Evolutionary conservation across 2,797 vertebrate genomes (phyloP).

Genomic region (Rhinichthys osculus): DNA sequence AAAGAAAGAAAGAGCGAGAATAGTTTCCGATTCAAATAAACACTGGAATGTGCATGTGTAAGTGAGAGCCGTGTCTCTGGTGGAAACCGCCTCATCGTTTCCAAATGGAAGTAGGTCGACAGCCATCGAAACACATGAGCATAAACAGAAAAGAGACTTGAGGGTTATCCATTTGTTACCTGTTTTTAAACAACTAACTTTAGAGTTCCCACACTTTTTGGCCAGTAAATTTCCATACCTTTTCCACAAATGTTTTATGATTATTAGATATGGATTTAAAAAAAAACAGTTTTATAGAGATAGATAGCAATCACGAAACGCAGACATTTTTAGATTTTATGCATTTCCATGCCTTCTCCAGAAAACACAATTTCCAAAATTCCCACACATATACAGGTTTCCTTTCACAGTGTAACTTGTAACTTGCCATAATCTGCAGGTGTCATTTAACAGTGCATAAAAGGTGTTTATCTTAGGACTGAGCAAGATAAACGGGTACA

Average conservation of each 20-base stretch:
- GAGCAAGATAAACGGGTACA: background rate
- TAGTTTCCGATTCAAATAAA: constrained; percentile 36
- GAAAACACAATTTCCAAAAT: background rate
- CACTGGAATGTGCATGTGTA: constrained; percentile 28
- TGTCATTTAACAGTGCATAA: constrained; percentile 5
- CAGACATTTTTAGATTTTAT: no score
- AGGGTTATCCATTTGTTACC: background rate
- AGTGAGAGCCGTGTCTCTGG: constrained; percentile 19
- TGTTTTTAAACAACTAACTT: background rate
- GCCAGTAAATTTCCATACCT: background rate
- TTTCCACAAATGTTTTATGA: background rate
- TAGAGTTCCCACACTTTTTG: background rate
- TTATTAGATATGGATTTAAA: background rate
- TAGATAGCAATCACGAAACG: no score
- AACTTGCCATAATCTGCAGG: background rate
- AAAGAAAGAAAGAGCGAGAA: constrained; percentile 18
- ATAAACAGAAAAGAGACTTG: background rate
- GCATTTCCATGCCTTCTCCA: background rate
- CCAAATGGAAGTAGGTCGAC: constrained; percentile 60
- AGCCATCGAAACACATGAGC: constrained; percentile 11
- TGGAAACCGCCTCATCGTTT: constrained; percentile 47
- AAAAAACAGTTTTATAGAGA: background rate
- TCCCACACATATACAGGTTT: background rate
- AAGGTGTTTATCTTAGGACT: constrained; percentile 4
- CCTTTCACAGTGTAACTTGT: background rate